phyloP scores from a whole-genome alignment of 2,888 invertebrate species.

The Caenorhabditis sp. region DNA sequence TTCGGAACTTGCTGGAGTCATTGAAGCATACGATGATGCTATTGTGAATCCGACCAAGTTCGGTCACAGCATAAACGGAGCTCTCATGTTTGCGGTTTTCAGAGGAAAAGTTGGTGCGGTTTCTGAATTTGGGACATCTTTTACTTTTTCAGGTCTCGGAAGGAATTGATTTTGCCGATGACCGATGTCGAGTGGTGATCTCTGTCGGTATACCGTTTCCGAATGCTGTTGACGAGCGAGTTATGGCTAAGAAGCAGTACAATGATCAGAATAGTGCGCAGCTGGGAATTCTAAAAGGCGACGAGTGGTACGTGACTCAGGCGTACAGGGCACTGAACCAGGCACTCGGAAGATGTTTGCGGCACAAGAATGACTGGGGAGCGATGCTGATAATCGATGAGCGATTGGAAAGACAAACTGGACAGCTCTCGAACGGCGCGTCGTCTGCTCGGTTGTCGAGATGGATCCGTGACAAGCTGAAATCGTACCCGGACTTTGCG shows the following conservation, averaged over 20 bases:
- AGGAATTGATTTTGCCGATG: slow-evolving; percentile 90
- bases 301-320: slow-evolving; percentile 87
- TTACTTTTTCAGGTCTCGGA: slow-evolving; percentile 90
- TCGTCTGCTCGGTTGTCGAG: slow-evolving; percentile 63
- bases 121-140: too few relatives aligned
- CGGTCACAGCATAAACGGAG: slow-evolving; percentile 85
- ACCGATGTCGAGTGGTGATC: slow-evolving; percentile 89
- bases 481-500: slow-evolving; percentile 50
- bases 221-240: slow-evolving; percentile 87
- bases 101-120: slow-evolving; percentile 72
- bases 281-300: slow-evolving; percentile 86
- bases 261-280: slow-evolving; percentile 85
- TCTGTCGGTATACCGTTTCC: slow-evolving; percentile 89
- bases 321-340: slow-evolving; percentile 90
- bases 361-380: slow-evolving; percentile 88
- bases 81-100: slow-evolving; percentile 89
- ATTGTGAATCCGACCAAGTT: slow-evolving; percentile 69
- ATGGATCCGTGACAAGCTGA: slow-evolving; percentile 69
- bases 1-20: slow-evolving; percentile 86
- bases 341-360: slow-evolving; percentile 87
- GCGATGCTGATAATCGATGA: slow-evolving; percentile 89
- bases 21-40: slow-evolving; percentile 85
- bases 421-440: slow-evolving; percentile 18
- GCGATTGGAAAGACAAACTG: slow-evolving; percentile 83
- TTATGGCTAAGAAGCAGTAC: slow-evolving; percentile 87